Conservation (phyloP, 2,797 vertebrate genomes). For the Cephalopachus bancanus region DNA sequence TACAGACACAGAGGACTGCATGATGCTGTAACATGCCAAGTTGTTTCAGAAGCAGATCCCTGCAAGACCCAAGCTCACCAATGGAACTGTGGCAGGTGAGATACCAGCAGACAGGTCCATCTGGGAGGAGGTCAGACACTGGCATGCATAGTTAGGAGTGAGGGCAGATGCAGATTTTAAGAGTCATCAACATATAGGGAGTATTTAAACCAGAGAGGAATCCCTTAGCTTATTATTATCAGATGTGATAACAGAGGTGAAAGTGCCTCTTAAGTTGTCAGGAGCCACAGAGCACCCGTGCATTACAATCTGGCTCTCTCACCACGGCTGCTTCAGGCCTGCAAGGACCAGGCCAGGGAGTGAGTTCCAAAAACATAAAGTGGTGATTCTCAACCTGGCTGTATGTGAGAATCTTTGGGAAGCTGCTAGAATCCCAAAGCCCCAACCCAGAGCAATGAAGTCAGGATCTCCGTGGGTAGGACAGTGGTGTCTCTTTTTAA, state of each 20-base stretch:
- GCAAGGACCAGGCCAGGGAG: neutral
- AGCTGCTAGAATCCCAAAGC: conserved; percentile 28
- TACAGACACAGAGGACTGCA: neutral
- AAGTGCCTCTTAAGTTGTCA: conserved; percentile 48
- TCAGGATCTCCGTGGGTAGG: neutral
- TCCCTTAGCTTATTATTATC: conserved; percentile 40
- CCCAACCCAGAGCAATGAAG: neutral
- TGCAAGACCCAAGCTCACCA: neutral
- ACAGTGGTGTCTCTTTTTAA: neutral
- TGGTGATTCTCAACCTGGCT: neutral
- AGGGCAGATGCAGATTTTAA: conserved; percentile 10
- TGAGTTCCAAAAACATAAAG: conserved; percentile 4
- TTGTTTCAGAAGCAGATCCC: neutral
- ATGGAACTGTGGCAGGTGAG: neutral
- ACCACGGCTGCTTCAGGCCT: conserved; percentile 1
- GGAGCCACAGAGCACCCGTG: conserved; percentile 3
- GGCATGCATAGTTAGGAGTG: neutral
- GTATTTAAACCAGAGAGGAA: conserved; percentile 54
- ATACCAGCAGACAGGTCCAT: too few species aligned
- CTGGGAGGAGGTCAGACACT: neutral
- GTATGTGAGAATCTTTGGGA: neutral
- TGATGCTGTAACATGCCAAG: rapidly evolving
- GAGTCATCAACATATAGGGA: conserved; percentile 60
- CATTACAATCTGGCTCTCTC: conserved; percentile 17
- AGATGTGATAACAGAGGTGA: conserved; percentile 31